Evolutionary conservation across 2,888 invertebrate species (phyloP), one percentile per base, ranked within the genome.

Genomic region (Hoplodrina blanda): DNA sequence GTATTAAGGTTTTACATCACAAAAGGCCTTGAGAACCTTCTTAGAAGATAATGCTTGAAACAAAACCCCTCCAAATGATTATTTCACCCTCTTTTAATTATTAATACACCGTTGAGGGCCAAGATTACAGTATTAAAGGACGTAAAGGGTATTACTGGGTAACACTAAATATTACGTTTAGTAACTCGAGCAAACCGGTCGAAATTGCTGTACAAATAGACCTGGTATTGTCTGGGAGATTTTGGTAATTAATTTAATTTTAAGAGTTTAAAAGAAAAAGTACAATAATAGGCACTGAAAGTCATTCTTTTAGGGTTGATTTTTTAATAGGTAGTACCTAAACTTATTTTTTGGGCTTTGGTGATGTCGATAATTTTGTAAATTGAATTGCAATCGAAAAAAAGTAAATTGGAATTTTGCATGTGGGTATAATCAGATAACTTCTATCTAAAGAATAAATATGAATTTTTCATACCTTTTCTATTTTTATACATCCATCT

Each of bases 51-150:
- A 91, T 90, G 87, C 90, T 87, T 84, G 79, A 87, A 89, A 91
- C 89, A 92, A 92, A 92, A 88, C 88, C 88, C 78, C 77, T 81
- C 69, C 73, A 82, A 88, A 90, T 90, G 87, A 91, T 88, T 86
- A 86, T 89, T 90, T 87, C 88, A 87, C 91, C 93, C 91, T 90
- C 87, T 89, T 90, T 93, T 93, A 92, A 94, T 93, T 93, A 94
- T 93, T 92, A 94, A 94, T 93, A 91, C 89, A 86, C 90, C 87
- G 87, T 86, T 86, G 89, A 90, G 89, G 87, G 85, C 83, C 80
- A 80, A 89, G 92, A 93, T 93, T 93, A 93, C 85, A 86, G 90
- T 85, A 88, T 90, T 89, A 90, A 82, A 82, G 84, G 80, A 86
- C 83, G 85, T 88, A 85, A 90, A 85, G 85, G 84, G 80, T 85